Evolutionary conservation across 2,888 invertebrate species (phyloP).

Genomic region (Pseudeuparius sepicola): DNA sequence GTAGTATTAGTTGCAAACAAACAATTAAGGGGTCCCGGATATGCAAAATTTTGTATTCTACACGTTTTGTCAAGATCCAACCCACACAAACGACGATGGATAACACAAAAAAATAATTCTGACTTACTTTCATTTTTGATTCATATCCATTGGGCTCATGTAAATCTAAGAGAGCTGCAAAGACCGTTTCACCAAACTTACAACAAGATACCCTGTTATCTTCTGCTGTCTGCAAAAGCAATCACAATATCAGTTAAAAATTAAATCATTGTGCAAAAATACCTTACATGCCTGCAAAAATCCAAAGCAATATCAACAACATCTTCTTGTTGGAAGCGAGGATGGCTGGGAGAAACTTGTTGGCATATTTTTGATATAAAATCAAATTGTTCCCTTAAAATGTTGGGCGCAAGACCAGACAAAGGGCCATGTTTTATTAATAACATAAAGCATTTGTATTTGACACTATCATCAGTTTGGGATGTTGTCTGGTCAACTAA

Average conservation of each 20-base stretch:
- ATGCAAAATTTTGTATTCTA: too few species aligned
- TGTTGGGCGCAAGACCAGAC: constrained; percentile 26
- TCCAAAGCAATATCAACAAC: constrained; percentile 25
- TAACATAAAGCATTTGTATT: constrained; percentile 28
- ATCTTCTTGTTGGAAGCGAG: constrained; percentile 22
- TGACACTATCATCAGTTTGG: constrained; percentile 18
- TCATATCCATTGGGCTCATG: constrained; percentile 28
- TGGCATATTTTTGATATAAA: constrained; percentile 31
- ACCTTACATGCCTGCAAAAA: constrained; percentile 26
- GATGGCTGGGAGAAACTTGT: constrained; percentile 21
- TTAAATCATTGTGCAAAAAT: too few species aligned
- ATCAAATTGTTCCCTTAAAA: constrained; percentile 29
- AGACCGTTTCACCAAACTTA: constrained; percentile 36
- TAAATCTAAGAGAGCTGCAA: constrained; percentile 25
- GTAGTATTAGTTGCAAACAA: too few species aligned
- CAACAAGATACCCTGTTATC: constrained; percentile 34
- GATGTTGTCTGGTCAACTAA: too few species aligned
- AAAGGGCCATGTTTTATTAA: constrained; percentile 31
- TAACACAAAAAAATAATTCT: too few species aligned
- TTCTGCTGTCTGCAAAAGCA: constrained; percentile 32
- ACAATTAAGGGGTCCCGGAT: too few species aligned
- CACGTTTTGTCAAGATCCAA: too few species aligned
- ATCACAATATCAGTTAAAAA: too few species aligned
- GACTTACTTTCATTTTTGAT: constrained; percentile 27
- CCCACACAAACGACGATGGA: too few species aligned